Percentiles rank a stretch among this genome's conserved stretches.
Evolutionary conservation across 2,113 vertebrate species (phyloP).

Genomic region (Laterallus jamaicensis): DNA sequence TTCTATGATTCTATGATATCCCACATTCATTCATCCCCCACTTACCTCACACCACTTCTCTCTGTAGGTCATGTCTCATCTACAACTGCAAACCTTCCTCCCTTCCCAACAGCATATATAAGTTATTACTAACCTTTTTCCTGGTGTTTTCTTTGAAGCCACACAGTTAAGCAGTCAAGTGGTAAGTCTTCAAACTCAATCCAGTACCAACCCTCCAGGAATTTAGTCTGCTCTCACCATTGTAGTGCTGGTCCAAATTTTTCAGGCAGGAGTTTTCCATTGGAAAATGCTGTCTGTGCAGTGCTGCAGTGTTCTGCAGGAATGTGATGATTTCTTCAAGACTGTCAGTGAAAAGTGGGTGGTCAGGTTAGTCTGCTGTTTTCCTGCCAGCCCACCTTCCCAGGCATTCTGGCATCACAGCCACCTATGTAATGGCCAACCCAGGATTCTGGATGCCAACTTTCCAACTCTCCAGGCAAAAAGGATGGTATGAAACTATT

Average conservation of each 20-base stretch:
- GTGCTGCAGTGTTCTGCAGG: neutral
- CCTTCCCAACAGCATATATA: neutral
- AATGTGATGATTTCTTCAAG: neutral
- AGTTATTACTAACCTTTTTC: neutral
- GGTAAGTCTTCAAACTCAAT: neutral
- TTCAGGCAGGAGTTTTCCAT: neutral
- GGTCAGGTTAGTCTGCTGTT: neutral
- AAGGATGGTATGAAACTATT: neutral
- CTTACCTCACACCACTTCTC: neutral
- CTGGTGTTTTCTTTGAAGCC: neutral
- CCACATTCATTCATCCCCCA: too few species aligned
- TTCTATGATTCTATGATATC: too few species aligned
- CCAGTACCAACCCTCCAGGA: neutral
- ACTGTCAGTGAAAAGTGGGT: neutral
- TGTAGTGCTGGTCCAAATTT: neutral
- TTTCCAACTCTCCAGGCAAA: neutral
- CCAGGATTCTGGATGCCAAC: neutral
- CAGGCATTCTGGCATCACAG: neutral
- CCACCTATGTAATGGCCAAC: neutral
- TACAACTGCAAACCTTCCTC: neutral
- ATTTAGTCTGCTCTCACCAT: neutral
- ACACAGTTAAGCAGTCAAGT: accelerated
- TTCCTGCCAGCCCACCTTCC: neutral
- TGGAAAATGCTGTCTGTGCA: neutral
- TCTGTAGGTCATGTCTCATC: neutral